Evolutionary conservation across 2,113 vertebrate species (phyloP).

Genomic region (rat (Rattus norvegicus)): DNA sequence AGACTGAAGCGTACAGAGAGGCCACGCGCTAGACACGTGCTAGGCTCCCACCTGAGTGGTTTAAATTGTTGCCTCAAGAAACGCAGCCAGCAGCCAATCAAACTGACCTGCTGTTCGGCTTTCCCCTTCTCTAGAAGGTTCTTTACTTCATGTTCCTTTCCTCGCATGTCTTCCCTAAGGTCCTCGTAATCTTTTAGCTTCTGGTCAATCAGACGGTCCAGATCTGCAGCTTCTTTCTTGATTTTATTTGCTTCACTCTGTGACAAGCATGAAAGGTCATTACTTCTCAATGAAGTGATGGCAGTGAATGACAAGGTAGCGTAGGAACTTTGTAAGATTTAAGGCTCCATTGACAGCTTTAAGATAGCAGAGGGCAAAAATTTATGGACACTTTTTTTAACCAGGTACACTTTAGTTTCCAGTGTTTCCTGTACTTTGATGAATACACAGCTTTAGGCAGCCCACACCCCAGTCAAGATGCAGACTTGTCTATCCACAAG

Average conservation of each 20-base stretch:
- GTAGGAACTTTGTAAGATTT: neutral
- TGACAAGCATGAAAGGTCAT: slow-evolving; percentile 35
- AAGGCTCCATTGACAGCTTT: neutral
- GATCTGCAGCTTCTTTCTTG: slow-evolving; percentile 94
- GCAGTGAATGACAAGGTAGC: slow-evolving; percentile 10
- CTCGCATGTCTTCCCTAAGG: slow-evolving; percentile 94
- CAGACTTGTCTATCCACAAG: neutral
- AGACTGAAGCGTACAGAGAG: fast-evolving
- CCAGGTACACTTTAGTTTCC: neutral
- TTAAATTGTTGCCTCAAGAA: neutral
- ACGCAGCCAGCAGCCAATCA: neutral
- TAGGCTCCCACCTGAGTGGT: neutral
- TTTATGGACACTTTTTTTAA: neutral
- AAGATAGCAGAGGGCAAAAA: neutral
- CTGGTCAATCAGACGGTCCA: slow-evolving; percentile 94
- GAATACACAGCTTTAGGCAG: neutral
- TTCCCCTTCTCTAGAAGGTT: slow-evolving; percentile 96
- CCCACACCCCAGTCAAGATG: neutral
- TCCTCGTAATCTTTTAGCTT: slow-evolving; percentile 95
- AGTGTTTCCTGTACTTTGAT: neutral
- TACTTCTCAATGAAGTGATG: neutral
- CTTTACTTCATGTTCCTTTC: slow-evolving; percentile 95
- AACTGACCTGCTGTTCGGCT: slow-evolving; percentile 96
- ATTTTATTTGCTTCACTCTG: slow-evolving; percentile 95
- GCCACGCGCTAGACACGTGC: fast-evolving